Conservation (phyloP, 1,140 invertebrate genomes). For the Telenomus remus region DNA sequence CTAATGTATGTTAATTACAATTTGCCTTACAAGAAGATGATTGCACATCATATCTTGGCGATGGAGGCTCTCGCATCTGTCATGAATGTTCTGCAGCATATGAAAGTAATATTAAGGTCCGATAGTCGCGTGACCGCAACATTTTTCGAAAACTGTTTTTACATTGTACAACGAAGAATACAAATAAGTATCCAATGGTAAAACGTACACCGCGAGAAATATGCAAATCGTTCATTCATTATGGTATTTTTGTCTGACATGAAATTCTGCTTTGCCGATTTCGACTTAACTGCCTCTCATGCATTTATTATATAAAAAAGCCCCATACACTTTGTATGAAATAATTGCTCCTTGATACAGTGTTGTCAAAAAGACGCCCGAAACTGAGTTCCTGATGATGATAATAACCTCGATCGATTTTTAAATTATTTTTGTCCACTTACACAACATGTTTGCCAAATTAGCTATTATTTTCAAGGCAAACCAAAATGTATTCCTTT, state of each 20-base stretch:
- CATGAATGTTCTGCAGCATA: slow-evolving; percentile 52
- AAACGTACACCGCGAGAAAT: slow-evolving; percentile 50
- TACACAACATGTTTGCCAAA: slow-evolving; percentile 3
- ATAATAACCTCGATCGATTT: slow-evolving; percentile 21
- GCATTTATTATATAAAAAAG: slow-evolving; percentile 30
- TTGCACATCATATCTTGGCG: slow-evolving; percentile 55
- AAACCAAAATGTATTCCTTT: neutral
- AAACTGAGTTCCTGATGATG: slow-evolving; percentile 23
- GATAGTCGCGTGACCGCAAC: slow-evolving; percentile 57
- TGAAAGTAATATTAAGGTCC: slow-evolving; percentile 55
- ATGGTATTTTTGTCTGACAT: slow-evolving; percentile 52
- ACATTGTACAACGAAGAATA: slow-evolving; percentile 55
- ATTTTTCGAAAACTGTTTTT: slow-evolving; percentile 56
- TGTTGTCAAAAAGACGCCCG: slow-evolving; percentile 42
- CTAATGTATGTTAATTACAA: slow-evolving; percentile 58
- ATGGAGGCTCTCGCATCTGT: slow-evolving; percentile 51
- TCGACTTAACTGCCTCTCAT: slow-evolving; percentile 44
- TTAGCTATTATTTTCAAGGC: slow-evolving; percentile 16
- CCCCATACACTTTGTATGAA: slow-evolving; percentile 40
- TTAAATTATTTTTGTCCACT: slow-evolving; percentile 1
- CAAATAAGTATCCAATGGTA: slow-evolving; percentile 52
- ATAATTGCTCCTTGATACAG: slow-evolving; percentile 16
- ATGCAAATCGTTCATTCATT: slow-evolving; percentile 58
- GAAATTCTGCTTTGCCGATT: slow-evolving; percentile 49
- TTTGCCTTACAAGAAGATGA: slow-evolving; percentile 57